A percentile compares a stretch with the other conserved stretches of the same genome.
Conservation (phyloP, 2,797 vertebrate genomes). For the Hapalemur alaotrensis region DNA sequence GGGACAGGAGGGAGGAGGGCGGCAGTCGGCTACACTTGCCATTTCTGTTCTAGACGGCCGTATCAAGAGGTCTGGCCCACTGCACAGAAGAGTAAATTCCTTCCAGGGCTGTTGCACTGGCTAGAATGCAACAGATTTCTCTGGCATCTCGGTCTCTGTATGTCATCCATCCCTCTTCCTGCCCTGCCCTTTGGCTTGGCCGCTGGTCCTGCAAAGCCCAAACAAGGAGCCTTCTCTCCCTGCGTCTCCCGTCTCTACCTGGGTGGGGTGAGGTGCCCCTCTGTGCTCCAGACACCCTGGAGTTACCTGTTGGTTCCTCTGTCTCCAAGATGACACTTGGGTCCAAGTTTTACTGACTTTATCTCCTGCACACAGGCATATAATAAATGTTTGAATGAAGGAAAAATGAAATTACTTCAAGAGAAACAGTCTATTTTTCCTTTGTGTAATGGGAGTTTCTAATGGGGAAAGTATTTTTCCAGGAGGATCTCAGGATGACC, state of each 20-base stretch:
- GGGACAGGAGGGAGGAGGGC: too few relatives aligned
- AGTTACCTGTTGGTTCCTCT: neutral
- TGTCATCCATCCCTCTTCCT: neutral
- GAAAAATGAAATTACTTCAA: neutral
- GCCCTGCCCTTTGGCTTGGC: too few relatives aligned
- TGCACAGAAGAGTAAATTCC: neutral
- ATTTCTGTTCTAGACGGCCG: neutral
- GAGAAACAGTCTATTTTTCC: neutral
- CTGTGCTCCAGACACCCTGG: neutral
- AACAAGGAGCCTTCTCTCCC: neutral
- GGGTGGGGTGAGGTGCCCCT: neutral
- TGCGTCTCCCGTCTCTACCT: neutral
- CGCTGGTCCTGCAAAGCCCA: neutral
- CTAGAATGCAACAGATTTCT: neutral
- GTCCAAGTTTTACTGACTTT: neutral
- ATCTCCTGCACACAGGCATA: neutral
- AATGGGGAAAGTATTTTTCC: slow-evolving; percentile 29
- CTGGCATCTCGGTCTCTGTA: neutral
- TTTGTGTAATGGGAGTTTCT: neutral
- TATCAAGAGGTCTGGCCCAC: neutral
- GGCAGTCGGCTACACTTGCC: neutral
- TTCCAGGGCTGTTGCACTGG: neutral
- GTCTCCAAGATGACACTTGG: neutral
- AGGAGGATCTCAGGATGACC: neutral
- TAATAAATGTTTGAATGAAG: neutral